Percentiles rank a stretch among this genome's conserved stretches.
Evolutionary conservation across 2,888 invertebrate genomes (phyloP).

Genomic region (Himalopsyche anomala): DNA sequence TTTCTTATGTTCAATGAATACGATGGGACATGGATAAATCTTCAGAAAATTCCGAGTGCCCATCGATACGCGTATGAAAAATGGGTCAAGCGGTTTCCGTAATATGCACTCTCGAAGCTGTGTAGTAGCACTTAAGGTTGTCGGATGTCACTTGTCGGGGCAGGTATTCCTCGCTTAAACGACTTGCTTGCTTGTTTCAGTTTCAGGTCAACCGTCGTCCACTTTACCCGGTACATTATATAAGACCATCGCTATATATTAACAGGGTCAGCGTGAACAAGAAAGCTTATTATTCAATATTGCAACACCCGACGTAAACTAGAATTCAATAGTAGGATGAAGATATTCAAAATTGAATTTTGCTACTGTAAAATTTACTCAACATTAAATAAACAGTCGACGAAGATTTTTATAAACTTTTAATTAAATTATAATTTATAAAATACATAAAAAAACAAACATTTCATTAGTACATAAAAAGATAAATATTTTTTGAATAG

Average conservation of each 20-base stretch:
- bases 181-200: constrained; percentile 54
- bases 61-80: constrained; percentile 33
- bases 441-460: too few species aligned
- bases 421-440: too few species aligned
- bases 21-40: background rate
- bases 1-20: background rate
- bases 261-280: background rate
- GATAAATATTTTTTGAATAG: too few species aligned
- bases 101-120: constrained; percentile 46
- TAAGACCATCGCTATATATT: background rate
- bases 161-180: constrained; percentile 45
- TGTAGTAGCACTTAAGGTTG: constrained; percentile 46
- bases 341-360: too few species aligned
- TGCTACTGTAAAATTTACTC: too few species aligned
- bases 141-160: constrained; percentile 36
- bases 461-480: too few species aligned
- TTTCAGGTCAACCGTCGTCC: constrained; percentile 57
- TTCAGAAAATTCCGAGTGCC: background rate
- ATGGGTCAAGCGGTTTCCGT: constrained; percentile 46
- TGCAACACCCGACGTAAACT: too few species aligned
- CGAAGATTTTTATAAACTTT: too few species aligned
- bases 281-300: too few species aligned
- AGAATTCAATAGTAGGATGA: too few species aligned
- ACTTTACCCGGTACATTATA: constrained; percentile 19
- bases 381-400: too few species aligned